Percentiles rank a stretch among this genome's conserved stretches.
phyloP scores from a whole-genome alignment of 1,140 invertebrate species.

The Cyclina sinensis region DNA sequence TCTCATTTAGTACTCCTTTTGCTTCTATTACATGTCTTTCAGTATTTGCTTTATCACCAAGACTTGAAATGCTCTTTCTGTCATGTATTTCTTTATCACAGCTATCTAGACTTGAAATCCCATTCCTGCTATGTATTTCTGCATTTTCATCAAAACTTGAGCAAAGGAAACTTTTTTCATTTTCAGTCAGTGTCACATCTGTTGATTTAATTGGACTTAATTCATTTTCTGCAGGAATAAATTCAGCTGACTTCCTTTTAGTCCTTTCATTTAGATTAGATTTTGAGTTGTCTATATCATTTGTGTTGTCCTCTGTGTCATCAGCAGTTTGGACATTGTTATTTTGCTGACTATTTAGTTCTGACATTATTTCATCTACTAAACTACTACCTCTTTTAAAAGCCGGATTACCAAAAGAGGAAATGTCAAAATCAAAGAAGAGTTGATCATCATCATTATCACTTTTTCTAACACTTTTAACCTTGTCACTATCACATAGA shows the following conservation, averaged over 20 bases:
- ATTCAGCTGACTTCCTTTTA: constrained; percentile 18
- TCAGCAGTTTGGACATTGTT: neutral
- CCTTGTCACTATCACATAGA: neutral
- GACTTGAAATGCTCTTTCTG: no score
- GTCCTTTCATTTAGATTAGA: neutral
- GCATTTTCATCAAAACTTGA: constrained; percentile 54
- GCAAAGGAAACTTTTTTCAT: neutral
- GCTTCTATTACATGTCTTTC: no score
- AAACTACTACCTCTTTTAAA: constrained; percentile 43
- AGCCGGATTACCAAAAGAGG: neutral
- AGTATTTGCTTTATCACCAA: no score
- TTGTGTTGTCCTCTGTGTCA: neutral
- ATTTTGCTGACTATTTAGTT: constrained; percentile 17
- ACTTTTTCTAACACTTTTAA: neutral
- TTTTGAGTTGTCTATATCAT: neutral
- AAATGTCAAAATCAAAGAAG: constrained; percentile 53
- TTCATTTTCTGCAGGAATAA: neutral
- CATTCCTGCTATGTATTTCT: no score
- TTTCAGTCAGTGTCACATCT: neutral
- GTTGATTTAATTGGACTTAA: constrained; percentile 42
- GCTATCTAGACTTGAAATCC: no score
- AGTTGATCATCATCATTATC: constrained; percentile 3
- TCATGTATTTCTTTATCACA: no score
- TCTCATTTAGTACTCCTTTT: neutral
- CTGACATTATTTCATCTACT: constrained; percentile 63